These are phyloP conservation scores for Cygnus buccinator DNA, from an alignment of 2,113 vertebrate species.

Conservation along the genomic window DNA sequence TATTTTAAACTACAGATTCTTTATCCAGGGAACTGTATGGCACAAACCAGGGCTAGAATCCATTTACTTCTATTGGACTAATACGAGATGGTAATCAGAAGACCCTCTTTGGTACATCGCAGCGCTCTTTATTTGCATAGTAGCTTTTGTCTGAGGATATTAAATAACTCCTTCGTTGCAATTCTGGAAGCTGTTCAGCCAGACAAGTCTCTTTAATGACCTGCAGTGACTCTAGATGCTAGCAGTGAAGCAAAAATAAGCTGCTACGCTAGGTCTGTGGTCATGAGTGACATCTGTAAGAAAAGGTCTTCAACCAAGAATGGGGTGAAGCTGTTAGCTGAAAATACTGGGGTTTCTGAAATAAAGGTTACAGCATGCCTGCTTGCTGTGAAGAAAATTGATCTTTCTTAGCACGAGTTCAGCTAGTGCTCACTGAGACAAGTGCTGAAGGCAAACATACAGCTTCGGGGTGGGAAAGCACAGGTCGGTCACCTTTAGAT, in stretches of 20 bases:
- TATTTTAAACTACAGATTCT: not conserved
- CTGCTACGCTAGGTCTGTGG: not conserved
- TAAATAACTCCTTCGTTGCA: constrained; percentile 20
- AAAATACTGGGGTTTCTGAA: not conserved
- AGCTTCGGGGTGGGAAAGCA: not conserved
- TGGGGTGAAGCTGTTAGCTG: not conserved
- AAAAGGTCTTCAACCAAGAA: not conserved
- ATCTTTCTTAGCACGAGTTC: not conserved
- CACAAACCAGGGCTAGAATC: not conserved
- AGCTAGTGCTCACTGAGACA: not conserved
- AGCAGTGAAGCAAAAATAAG: constrained; percentile 26
- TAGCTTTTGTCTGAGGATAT: not conserved
- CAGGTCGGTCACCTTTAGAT: not conserved
- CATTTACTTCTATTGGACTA: not conserved
- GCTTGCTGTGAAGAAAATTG: not conserved
- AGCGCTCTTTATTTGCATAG: constrained; percentile 23
- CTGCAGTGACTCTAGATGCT: not conserved
- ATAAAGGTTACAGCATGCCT: not conserved
- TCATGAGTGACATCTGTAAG: constrained; percentile 20
- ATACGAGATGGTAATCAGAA: not conserved
- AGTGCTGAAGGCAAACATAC: not conserved
- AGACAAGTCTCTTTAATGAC: constrained; percentile 23
- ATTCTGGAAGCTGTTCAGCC: constrained; percentile 23
- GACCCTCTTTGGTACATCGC: not conserved
- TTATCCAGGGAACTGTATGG: not conserved